Conservation (phyloP, 2,888 invertebrate genomes). For the Hermaeophaga mercurialis region DNA sequence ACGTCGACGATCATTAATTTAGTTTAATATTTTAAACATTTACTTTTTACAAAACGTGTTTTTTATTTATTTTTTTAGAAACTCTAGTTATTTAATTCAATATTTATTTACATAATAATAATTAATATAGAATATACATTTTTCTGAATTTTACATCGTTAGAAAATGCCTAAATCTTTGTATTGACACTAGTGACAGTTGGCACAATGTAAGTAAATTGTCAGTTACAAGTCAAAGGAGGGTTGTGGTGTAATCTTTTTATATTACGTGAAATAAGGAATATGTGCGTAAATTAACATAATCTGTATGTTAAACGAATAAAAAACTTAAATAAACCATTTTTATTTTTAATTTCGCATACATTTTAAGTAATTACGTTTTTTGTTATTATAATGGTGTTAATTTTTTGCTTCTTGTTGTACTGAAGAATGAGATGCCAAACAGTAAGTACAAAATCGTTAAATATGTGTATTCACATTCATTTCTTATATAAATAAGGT, state of each 20-base stretch:
- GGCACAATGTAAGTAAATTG: conserved; percentile 11
- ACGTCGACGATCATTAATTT: no score
- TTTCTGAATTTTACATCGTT: no score
- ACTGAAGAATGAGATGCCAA: conserved; percentile 26
- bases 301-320: conserved; percentile 6
- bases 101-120: no score
- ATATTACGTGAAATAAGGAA: conserved; percentile 3
- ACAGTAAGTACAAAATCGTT: conserved; percentile 22
- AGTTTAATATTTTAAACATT: no score
- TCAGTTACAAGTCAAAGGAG: conserved; percentile 11
- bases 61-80: no score
- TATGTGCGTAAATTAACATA: conserved; percentile 18
- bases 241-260: conserved; percentile 13
- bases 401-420: conserved; percentile 9
- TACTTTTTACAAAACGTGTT: no score
- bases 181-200: conserved; percentile 4
- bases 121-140: no score
- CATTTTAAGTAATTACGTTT: neutral
- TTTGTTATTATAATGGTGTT: conserved; percentile 12
- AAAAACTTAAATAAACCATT: neutral
- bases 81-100: no score
- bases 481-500: neutral
- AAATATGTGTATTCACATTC: neutral
- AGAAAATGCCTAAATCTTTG: conserved; percentile 8
- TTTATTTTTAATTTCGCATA: conserved; percentile 10